phyloP scores from a whole-genome alignment of 2,797 vertebrate species.

The Toxotes lorentzi region DNA sequence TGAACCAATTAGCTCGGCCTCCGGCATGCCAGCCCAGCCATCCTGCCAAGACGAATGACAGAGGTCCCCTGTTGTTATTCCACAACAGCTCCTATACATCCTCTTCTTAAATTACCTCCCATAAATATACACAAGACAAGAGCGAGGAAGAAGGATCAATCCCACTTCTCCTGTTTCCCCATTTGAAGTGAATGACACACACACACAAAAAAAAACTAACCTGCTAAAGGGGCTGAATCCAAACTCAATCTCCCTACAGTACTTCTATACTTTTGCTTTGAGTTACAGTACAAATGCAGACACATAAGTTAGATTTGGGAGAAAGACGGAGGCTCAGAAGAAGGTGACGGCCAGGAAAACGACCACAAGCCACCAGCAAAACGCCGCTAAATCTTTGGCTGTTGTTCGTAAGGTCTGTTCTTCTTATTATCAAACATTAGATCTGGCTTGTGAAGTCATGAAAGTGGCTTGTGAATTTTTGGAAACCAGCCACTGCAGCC shows the following conservation, averaged over 20 bases:
- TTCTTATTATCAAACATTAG: background rate
- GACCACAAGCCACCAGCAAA: slow-evolving; percentile 5
- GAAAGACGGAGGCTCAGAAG: slow-evolving; percentile 34
- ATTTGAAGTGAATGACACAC: slow-evolving; percentile 44
- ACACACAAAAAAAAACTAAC: slow-evolving; percentile 23
- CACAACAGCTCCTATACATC: slow-evolving; percentile 66
- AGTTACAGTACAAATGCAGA: slow-evolving; percentile 56
- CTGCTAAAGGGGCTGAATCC: slow-evolving; percentile 63
- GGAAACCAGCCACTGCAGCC: background rate
- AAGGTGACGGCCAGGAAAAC: background rate
- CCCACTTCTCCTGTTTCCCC: slow-evolving; percentile 37
- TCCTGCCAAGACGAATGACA: slow-evolving; percentile 55
- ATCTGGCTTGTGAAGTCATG: background rate
- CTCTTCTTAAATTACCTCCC: slow-evolving; percentile 62
- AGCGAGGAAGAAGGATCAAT: slow-evolving; percentile 35
- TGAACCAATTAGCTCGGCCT: slow-evolving; percentile 65
- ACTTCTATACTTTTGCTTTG: slow-evolving; percentile 19
- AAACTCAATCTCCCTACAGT: slow-evolving; percentile 59
- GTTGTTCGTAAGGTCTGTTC: background rate
- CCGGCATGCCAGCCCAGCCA: slow-evolving; percentile 48
- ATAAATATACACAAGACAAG: slow-evolving; percentile 71
- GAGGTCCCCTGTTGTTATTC: slow-evolving; percentile 59
- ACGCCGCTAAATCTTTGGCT: slow-evolving; percentile 19
- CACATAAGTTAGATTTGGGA: slow-evolving; percentile 25
- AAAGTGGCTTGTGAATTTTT: background rate